phyloP scores from a whole-genome alignment of 1,140 invertebrate species.

The Pogonomyrmex barbatus region DNA sequence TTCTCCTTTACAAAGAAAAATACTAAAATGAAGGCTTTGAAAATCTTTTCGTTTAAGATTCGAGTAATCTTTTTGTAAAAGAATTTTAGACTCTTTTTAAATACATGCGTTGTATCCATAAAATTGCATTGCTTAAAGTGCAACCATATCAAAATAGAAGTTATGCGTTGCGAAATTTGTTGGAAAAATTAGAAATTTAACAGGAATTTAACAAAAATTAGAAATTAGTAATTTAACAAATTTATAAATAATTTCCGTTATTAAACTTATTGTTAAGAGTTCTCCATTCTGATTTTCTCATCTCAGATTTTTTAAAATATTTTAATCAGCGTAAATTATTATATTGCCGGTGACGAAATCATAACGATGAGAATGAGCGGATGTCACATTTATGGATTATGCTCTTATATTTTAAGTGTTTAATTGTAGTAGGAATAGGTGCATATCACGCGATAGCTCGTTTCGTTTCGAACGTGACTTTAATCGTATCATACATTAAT shows the following conservation, averaged over 20 bases:
- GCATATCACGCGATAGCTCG: constrained; percentile 57
- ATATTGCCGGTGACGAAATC: neutral
- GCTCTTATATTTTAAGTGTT: constrained; percentile 59
- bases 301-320: constrained; percentile 16
- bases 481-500: constrained; percentile 61
- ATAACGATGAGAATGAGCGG: constrained; percentile 24
- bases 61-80: neutral
- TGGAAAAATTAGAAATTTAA: neutral
- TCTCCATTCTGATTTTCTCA: neutral
- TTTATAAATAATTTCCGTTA: neutral
- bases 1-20: neutral
- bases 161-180: neutral
- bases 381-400: constrained; percentile 36
- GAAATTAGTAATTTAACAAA: neutral
- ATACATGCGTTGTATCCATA: neutral
- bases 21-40: neutral
- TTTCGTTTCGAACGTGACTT: constrained; percentile 55
- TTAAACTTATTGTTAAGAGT: neutral
- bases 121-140: constrained; percentile 14
- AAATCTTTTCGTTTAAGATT: neutral
- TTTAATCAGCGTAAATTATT: neutral
- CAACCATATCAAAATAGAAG: neutral
- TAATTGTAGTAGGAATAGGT: constrained; percentile 57
- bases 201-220: too few relatives aligned
- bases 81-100: neutral